Conservation (phyloP, 2,797 vertebrate genomes). For the Ptychadena robeensis region DNA sequence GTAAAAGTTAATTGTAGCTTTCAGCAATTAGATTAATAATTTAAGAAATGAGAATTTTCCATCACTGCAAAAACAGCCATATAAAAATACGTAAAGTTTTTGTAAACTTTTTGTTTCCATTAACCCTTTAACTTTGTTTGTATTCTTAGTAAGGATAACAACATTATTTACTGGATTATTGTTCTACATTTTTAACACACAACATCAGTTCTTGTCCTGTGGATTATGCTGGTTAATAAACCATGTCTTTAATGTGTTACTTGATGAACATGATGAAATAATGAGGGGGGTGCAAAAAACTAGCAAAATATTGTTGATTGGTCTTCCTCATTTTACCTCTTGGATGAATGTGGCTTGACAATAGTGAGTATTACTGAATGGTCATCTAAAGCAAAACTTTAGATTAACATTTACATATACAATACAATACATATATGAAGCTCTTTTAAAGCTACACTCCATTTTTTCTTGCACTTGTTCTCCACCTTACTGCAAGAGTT, state of each 20-base stretch:
- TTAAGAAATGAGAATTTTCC: slow-evolving; percentile 65
- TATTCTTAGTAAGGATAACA: not conserved
- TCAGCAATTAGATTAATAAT: slow-evolving; percentile 71
- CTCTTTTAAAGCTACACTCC: no score
- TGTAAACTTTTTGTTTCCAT: not conserved
- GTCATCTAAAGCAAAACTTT: no score
- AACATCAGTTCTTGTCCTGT: not conserved
- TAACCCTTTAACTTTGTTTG: slow-evolving; percentile 14
- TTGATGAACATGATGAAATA: no score
- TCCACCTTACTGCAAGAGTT: no score
- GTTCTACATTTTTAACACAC: not conserved
- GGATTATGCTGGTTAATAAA: not conserved
- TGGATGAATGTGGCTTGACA: no score
- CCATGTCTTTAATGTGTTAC: not conserved
- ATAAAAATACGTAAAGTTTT: slow-evolving; percentile 27
- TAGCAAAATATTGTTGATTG: no score
- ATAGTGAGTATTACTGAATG: no score
- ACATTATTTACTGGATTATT: not conserved
- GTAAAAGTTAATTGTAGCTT: slow-evolving; percentile 71
- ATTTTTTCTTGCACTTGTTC: no score
- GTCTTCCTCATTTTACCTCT: no score
- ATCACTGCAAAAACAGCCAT: slow-evolving; percentile 48
- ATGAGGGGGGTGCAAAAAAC: no score
- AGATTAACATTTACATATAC: no score
- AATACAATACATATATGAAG: no score